Conservation (phyloP, 2,888 invertebrate species). For the Lampropteryx suffumata region DNA sequence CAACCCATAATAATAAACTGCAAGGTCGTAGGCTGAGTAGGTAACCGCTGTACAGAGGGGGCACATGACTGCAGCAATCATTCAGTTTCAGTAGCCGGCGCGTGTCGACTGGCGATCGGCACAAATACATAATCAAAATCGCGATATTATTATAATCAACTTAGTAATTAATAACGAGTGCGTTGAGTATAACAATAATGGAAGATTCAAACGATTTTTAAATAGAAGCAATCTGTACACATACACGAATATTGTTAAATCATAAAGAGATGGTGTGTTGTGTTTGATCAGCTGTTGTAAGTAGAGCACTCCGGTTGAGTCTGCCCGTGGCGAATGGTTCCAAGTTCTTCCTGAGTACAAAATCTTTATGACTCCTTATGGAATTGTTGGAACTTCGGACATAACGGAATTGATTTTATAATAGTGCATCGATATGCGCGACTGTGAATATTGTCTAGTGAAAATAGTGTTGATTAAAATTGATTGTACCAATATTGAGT, state of each 20-base stretch:
- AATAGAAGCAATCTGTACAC: background rate
- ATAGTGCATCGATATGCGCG: background rate
- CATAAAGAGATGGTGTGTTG: slow-evolving; percentile 35
- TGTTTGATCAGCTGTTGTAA: slow-evolving; percentile 61
- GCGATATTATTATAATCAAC: slow-evolving; percentile 1
- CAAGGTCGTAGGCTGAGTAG: slow-evolving; percentile 65
- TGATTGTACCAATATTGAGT: too few species aligned
- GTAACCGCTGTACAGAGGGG: slow-evolving; percentile 54
- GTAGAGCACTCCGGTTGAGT: slow-evolving; percentile 31
- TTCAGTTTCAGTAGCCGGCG: slow-evolving; percentile 56
- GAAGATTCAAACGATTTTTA: too few species aligned
- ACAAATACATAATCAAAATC: background rate
- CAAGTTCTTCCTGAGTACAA: slow-evolving; percentile 11
- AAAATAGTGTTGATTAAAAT: background rate
- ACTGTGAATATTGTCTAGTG: background rate
- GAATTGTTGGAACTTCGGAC: slow-evolving; percentile 16
- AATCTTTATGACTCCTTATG: slow-evolving; percentile 13
- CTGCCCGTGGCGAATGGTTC: slow-evolving; percentile 42
- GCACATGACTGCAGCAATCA: slow-evolving; percentile 59
- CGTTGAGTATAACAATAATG: too few species aligned
- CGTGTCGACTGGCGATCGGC: slow-evolving; percentile 18
- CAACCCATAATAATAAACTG: slow-evolving; percentile 78
- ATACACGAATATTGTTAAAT: slow-evolving; percentile 15
- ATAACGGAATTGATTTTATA: slow-evolving; percentile 1
- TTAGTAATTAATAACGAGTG: too few species aligned